A percentile compares a stretch with the other conserved stretches of the same genome.
These are phyloP conservation scores for Clostera curtula DNA, from an alignment of 2,888 invertebrate species.

Conservation along the genomic window DNA sequence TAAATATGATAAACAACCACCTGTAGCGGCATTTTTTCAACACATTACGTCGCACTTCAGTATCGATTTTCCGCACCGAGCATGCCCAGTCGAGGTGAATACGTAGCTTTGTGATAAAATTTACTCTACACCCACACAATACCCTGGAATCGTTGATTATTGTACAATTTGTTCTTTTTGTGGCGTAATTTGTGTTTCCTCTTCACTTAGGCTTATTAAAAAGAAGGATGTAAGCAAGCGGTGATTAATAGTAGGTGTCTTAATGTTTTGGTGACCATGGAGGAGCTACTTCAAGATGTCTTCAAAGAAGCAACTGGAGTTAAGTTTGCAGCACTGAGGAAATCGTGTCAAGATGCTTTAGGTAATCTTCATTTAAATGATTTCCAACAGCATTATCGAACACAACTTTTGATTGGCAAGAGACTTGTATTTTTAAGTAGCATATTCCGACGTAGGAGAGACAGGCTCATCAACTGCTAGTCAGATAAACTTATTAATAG, in stretches of 20 bases:
- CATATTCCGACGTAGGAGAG: too few relatives aligned
- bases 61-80: constrained; percentile 65
- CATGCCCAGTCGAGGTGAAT: constrained; percentile 44
- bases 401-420: too few relatives aligned
- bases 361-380: constrained; percentile 74
- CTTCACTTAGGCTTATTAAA: constrained; percentile 7
- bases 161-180: constrained; percentile 4
- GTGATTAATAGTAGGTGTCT: not conserved
- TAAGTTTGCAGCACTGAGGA: constrained; percentile 83
- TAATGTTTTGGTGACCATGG: constrained; percentile 74
- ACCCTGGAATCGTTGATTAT: constrained; percentile 3
- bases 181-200: constrained; percentile 5
- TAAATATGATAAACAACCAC: constrained; percentile 24
- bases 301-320: constrained; percentile 88
- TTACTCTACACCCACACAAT: constrained; percentile 46
- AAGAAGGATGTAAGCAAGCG: constrained; percentile 12
- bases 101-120: constrained; percentile 46
- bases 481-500: too few relatives aligned
- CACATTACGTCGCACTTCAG: constrained; percentile 22
- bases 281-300: constrained; percentile 89
- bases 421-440: too few relatives aligned
- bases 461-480: too few relatives aligned
- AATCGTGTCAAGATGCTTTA: constrained; percentile 90
- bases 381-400: too few relatives aligned
- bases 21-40: constrained; percentile 41